A percentile compares a stretch with the other conserved stretches of the same genome.
These are phyloP conservation scores for Mormyrus lacerda DNA, from an alignment of 2,113 vertebrate species.

Conservation along the genomic window DNA sequence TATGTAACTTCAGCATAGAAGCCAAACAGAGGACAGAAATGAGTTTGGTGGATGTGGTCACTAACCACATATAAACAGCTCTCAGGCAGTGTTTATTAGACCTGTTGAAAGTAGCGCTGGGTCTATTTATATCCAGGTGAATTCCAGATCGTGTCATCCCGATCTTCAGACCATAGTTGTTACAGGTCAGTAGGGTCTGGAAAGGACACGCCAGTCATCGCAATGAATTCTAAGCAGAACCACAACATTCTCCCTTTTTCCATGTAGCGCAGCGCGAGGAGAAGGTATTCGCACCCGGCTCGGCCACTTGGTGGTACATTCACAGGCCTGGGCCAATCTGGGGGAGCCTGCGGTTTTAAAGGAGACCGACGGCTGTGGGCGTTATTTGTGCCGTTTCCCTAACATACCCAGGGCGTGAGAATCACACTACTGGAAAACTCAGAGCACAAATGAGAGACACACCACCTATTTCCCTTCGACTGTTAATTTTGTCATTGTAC, in stretches of 20 bases:
- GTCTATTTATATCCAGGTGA: not conserved
- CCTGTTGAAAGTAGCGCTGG: constrained; percentile 12
- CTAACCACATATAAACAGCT: constrained; percentile 19
- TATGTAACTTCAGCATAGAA: not conserved
- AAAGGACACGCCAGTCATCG: not conserved
- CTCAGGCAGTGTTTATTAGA: not conserved
- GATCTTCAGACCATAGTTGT: not conserved
- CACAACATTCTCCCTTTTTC: not conserved
- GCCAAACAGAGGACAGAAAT: not conserved
- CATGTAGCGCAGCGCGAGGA: not conserved
- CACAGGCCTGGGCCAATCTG: not conserved
- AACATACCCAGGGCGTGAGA: not conserved
- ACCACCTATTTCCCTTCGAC: not conserved
- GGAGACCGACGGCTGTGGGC: not conserved
- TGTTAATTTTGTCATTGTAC: not conserved
- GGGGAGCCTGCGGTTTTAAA: not conserved
- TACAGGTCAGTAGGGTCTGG: not conserved
- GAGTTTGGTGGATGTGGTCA: constrained; percentile 19
- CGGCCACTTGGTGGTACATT: not conserved
- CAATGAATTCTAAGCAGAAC: not conserved
- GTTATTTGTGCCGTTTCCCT: not conserved
- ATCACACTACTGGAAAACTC: not conserved
- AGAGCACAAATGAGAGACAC: not conserved
- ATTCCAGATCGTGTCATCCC: not conserved
- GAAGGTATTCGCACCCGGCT: not conserved